A percentile compares a stretch with the other conserved stretches of the same genome.
phyloP scores from a whole-genome alignment of 2,888 invertebrate species.

The Cyrtodaria siliqua region DNA sequence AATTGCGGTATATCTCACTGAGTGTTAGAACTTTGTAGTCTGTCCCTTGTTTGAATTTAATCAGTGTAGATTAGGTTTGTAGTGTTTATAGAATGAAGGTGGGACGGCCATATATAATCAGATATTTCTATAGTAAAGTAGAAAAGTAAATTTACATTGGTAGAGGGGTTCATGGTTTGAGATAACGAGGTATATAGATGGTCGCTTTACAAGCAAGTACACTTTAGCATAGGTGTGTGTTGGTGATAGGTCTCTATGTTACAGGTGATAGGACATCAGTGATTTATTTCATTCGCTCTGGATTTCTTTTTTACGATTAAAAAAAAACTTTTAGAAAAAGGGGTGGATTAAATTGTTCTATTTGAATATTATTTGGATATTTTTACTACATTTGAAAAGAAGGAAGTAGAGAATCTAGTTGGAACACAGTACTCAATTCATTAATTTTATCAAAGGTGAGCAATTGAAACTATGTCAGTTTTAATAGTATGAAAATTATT shows the following conservation, averaged over 20 bases:
- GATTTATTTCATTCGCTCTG: slow-evolving; percentile 4
- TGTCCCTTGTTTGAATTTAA: slow-evolving; percentile 50
- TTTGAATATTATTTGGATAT: too few relatives aligned
- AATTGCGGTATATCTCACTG: too few relatives aligned
- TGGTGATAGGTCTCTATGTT: background rate
- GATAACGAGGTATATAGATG: slow-evolving; percentile 29
- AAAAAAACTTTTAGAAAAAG: too few relatives aligned
- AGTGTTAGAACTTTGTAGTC: too few relatives aligned
- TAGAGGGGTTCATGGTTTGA: slow-evolving; percentile 26
- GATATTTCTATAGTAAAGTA: slow-evolving; percentile 64
- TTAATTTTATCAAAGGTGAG: too few relatives aligned
- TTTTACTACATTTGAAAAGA: too few relatives aligned
- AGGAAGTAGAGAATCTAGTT: too few relatives aligned
- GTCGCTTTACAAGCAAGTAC: slow-evolving; percentile 13
- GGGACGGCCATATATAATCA: slow-evolving; percentile 62
- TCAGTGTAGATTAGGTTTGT: slow-evolving; percentile 54
- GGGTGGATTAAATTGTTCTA: too few relatives aligned
- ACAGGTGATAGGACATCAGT: too few relatives aligned
- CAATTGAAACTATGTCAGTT: too few relatives aligned
- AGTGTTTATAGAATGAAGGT: slow-evolving; percentile 59
- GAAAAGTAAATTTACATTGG: slow-evolving; percentile 65
- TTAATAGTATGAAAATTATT: too few relatives aligned
- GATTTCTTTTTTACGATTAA: background rate
- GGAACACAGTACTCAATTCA: too few relatives aligned
- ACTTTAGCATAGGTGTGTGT: slow-evolving; percentile 1